A percentile compares a stretch with the other conserved stretches of the same genome.
phyloP scores from a whole-genome alignment of 35 echinoderm and acorn worm species.

The Lytechinus variegatus region DNA sequence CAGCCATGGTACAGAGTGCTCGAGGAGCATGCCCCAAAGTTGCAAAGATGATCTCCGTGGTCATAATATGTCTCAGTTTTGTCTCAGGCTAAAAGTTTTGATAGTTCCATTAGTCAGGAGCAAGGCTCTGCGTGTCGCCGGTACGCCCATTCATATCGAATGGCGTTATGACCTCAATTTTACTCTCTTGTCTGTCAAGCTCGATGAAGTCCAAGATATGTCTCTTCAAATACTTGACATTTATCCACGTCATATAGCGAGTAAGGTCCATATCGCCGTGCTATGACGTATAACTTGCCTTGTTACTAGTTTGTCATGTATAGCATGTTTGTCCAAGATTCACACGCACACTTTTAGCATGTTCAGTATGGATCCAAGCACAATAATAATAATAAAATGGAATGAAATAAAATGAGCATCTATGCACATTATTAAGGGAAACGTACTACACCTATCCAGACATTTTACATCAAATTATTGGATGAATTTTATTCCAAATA shows the following conservation, averaged over 20 bases:
- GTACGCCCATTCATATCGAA: not conserved
- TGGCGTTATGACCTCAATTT: constrained; percentile 1
- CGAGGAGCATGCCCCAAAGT: no score
- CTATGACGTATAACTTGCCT: not conserved
- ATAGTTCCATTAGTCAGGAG: no score
- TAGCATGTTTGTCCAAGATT: not conserved
- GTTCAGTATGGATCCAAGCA: not conserved
- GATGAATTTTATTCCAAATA: no score
- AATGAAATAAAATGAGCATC: no score
- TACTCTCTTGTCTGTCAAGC: constrained; percentile 7
- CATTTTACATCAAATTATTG: no score
- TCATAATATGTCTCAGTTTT: no score
- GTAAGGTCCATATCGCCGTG: not conserved
- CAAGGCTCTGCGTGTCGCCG: not conserved
- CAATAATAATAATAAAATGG: not conserved
- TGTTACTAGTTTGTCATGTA: not conserved
- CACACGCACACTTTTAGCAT: not conserved
- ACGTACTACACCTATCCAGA: no score
- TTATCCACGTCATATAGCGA: not conserved
- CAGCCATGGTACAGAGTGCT: no score
- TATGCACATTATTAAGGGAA: no score
- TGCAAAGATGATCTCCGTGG: no score
- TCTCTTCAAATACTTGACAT: constrained; percentile 3
- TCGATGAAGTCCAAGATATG: constrained; percentile 18
- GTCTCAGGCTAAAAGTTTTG: no score